Evolutionary conservation across 2,888 invertebrate genomes (phyloP), one percentile per base, ranked within the genome.

Genomic region (Globia sparganii): DNA sequence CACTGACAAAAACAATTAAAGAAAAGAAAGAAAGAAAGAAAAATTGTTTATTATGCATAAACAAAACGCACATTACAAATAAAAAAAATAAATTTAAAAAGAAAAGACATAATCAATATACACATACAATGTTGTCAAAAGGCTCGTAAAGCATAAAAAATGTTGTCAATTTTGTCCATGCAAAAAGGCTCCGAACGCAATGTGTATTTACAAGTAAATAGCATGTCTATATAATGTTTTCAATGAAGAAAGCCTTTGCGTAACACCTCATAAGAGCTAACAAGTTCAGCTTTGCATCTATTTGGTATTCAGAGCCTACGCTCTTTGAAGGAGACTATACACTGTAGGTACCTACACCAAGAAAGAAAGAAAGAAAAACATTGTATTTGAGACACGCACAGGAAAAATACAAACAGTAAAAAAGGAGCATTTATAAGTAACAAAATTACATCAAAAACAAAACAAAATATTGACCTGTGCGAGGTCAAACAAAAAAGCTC

Each of bases 171-270:
- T n/a, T n/a, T n/a, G n/a, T n/a, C n/a, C n/a, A n/a, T n/a, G n/a
- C n/a, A 68, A 76, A 75, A 78, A 76, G 53, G 49, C 68, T 72
- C 34, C 70, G 56, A 64, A 40, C 58, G 53, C 76, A 78, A 70
- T 78, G 68, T 76, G 77, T 80, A 86, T 88, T 86, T 77, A 83
- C 87, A 87, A 87, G 83, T 83, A 80, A 84, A 84, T 78, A 85
- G 86, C 75, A 72, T 80, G 81, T 77, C 78, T 79, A 71, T 69
- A 65, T 56, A 83, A 78, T 77, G 83, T 81, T 72, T 80, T 84
- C 83, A 87, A 86, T 86, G 85, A 90, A 86, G 91, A 90, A 87
- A 89, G 89, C 81, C 76, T 72, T 89, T 87, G 67, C 83, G 83
- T 74, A 89, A 86, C 66, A 59, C 37, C 59, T 73, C 85, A 80